Evolutionary conservation across 2,888 invertebrate species (phyloP).

Genomic region (Mythimna albipuncta): DNA sequence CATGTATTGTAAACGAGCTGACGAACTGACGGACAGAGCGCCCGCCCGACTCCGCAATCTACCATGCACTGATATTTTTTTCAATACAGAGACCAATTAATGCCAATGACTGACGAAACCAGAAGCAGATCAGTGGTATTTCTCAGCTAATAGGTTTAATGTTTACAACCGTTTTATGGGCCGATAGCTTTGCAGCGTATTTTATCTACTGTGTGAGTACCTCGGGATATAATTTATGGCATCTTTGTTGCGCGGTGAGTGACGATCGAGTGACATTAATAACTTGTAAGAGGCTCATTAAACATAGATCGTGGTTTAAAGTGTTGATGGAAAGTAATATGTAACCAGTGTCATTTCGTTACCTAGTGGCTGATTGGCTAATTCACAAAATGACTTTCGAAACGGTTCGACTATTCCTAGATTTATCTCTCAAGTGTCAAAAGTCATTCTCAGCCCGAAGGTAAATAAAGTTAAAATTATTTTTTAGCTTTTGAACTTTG

Average conservation of each 20-base stretch:
- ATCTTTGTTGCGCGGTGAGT: constrained; percentile 35
- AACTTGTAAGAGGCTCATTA: constrained; percentile 19
- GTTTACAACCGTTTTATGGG: constrained; percentile 68
- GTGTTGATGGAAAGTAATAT: neutral
- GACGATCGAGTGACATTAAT: constrained; percentile 38
- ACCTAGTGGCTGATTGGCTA: neutral
- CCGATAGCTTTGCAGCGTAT: constrained; percentile 64
- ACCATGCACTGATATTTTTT: constrained; percentile 85
- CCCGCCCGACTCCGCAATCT: constrained; percentile 69
- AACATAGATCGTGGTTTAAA: constrained; percentile 8
- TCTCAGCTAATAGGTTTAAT: constrained; percentile 77
- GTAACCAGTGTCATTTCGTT: constrained; percentile 7
- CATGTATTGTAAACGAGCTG: constrained; percentile 61
- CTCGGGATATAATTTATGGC: constrained; percentile 42
- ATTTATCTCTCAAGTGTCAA: constrained; percentile 36
- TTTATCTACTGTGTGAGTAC: constrained; percentile 29
- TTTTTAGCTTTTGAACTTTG: constrained; percentile 41
- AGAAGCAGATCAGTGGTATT: constrained; percentile 80
- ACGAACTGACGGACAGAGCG: constrained; percentile 47
- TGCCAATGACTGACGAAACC: constrained; percentile 86
- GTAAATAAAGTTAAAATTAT: constrained; percentile 33
- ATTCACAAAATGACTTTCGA: constrained; percentile 43
- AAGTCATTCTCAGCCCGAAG: constrained; percentile 29
- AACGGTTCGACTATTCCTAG: constrained; percentile 22
- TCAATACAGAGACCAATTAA: constrained; percentile 83